Evolutionary conservation across 2,888 invertebrate species (phyloP).

Genomic region (Xestia xanthographa): DNA sequence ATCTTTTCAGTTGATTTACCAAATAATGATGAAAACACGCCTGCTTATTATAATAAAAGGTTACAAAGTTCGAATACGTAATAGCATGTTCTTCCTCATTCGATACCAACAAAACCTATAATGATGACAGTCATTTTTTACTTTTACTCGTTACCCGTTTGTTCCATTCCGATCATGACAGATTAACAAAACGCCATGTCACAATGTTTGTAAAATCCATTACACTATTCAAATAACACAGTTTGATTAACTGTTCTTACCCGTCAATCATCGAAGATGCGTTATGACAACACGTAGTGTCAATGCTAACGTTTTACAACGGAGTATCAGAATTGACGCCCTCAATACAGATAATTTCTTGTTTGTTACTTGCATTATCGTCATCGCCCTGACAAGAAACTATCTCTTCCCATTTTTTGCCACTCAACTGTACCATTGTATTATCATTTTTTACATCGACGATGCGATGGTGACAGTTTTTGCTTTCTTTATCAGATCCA

Average conservation of each 20-base stretch:
- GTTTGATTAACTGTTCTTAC: slow-evolving; percentile 64
- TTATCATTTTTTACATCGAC: slow-evolving; percentile 64
- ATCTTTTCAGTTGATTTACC: background rate
- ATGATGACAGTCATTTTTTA: slow-evolving; percentile 35
- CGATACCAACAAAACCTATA: slow-evolving; percentile 17
- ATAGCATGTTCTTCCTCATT: slow-evolving; percentile 12
- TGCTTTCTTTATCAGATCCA: slow-evolving; percentile 82
- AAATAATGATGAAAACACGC: slow-evolving; percentile 7
- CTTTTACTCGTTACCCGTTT: slow-evolving; percentile 40
- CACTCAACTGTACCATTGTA: slow-evolving; percentile 65
- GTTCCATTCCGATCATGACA: slow-evolving; percentile 38
- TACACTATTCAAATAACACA: slow-evolving; percentile 56
- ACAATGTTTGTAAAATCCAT: slow-evolving; percentile 42
- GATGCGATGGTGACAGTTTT: slow-evolving; percentile 77
- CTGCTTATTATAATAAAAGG: slow-evolving; percentile 14
- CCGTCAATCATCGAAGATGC: slow-evolving; percentile 59
- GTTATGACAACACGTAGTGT: slow-evolving; percentile 56
- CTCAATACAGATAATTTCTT: slow-evolving; percentile 74
- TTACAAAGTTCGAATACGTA: slow-evolving; percentile 11
- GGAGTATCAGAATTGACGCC: slow-evolving; percentile 67
- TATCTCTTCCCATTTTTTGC: slow-evolving; percentile 77
- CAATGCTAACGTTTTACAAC: slow-evolving; percentile 58
- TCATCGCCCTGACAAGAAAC: slow-evolving; percentile 76
- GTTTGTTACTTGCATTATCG: slow-evolving; percentile 80
- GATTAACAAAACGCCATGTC: slow-evolving; percentile 44